These are phyloP conservation scores for Agonopterix alstromeriana DNA, from an alignment of 2,888 invertebrate species.

Conservation along the genomic window DNA sequence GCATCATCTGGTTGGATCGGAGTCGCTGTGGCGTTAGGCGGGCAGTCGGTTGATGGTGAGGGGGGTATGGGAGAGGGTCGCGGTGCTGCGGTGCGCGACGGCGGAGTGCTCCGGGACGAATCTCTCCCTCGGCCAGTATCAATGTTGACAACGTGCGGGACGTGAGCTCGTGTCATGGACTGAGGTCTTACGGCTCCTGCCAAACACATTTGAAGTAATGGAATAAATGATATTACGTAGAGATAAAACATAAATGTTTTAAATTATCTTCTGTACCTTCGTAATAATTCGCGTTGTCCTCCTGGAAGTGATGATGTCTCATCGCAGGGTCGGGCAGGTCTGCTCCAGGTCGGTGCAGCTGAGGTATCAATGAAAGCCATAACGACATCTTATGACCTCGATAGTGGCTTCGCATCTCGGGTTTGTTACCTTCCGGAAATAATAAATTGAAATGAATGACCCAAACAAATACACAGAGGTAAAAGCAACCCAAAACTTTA, in stretches of 20 bases:
- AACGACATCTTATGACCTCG: slow-evolving; percentile 95
- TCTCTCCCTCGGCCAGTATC: slow-evolving; percentile 36
- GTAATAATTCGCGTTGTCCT: slow-evolving; percentile 86
- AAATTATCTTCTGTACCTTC: slow-evolving; percentile 79
- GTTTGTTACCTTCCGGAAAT: slow-evolving; percentile 76
- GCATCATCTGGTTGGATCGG: slow-evolving; percentile 79
- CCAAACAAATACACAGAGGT: slow-evolving; percentile 19
- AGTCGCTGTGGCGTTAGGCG: slow-evolving; percentile 76
- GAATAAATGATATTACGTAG: background rate
- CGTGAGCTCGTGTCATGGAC: slow-evolving; percentile 80
- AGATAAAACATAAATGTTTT: background rate
- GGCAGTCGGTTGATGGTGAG: slow-evolving; percentile 83
- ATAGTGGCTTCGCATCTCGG: slow-evolving; percentile 92
- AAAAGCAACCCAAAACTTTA: slow-evolving; percentile 36
- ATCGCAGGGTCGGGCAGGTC: slow-evolving; percentile 86
- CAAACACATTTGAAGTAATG: slow-evolving; percentile 5
- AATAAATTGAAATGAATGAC: slow-evolving; percentile 42
- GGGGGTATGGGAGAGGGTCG: slow-evolving; percentile 55
- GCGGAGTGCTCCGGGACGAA: slow-evolving; percentile 44
- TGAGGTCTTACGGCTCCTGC: slow-evolving; percentile 87
- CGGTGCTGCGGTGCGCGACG: slow-evolving; percentile 63
- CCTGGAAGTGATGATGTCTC: slow-evolving; percentile 92
- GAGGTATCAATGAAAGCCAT: slow-evolving; percentile 94
- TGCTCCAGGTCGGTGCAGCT: slow-evolving; percentile 89
- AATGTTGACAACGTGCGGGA: slow-evolving; percentile 72